Evolutionary conservation across 2,888 invertebrate species (phyloP).

Genomic region (Thecocarcelia acutangulata): DNA sequence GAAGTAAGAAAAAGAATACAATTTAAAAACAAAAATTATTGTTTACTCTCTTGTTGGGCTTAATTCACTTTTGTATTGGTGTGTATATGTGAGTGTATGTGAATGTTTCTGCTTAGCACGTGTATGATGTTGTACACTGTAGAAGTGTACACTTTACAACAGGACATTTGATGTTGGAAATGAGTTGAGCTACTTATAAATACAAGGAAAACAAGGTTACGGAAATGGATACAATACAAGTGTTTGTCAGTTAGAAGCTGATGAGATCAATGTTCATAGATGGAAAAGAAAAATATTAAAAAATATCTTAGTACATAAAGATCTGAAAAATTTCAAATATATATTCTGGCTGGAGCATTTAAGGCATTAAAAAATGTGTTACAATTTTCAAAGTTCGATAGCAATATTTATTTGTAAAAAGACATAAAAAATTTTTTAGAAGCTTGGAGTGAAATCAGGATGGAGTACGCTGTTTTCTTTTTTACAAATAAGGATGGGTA

Average conservation of each 20-base stretch:
- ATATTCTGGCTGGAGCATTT: too few species aligned
- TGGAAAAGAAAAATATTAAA: constrained; percentile 24
- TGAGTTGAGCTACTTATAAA: constrained; percentile 35
- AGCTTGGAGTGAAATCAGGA: too few species aligned
- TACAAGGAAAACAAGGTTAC: constrained; percentile 22
- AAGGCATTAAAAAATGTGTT: too few species aligned
- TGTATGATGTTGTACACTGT: background rate
- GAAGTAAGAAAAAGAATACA: constrained; percentile 64
- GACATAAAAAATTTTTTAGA: too few species aligned
- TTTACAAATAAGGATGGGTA: too few species aligned
- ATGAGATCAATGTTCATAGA: background rate
- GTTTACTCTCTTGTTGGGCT: constrained; percentile 71
- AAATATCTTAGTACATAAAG: too few species aligned
- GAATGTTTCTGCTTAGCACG: background rate
- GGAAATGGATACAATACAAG: constrained; percentile 38
- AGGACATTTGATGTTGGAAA: constrained; percentile 8
- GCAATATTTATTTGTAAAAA: too few species aligned
- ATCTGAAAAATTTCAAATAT: too few species aligned
- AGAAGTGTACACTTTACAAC: constrained; percentile 8
- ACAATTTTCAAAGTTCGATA: too few species aligned
- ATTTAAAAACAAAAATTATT: constrained; percentile 69
- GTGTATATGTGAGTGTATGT: constrained; percentile 40
- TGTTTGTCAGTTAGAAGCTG: background rate
- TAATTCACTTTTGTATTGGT: constrained; percentile 65
- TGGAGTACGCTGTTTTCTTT: too few species aligned